A percentile compares a stretch with the other conserved stretches of the same genome.
These are phyloP conservation scores for Pavo muticus DNA, from an alignment of 2,113 vertebrate species.

Conservation along the genomic window DNA sequence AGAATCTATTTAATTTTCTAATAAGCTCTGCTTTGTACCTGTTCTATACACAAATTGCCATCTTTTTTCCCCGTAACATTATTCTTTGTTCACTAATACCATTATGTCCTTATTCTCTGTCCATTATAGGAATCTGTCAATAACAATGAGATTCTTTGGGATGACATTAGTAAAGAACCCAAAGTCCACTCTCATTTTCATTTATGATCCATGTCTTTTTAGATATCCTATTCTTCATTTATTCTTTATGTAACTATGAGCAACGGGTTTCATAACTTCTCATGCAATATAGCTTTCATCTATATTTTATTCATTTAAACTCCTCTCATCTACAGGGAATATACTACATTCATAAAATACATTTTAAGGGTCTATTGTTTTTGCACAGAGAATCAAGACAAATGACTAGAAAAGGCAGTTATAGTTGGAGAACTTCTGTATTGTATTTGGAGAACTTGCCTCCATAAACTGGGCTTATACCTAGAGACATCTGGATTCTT, in stretches of 20 bases:
- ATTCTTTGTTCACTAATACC: neutral
- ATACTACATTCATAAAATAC: neutral
- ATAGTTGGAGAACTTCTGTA: neutral
- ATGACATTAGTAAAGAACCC: neutral
- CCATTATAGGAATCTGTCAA: neutral
- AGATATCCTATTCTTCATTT: neutral
- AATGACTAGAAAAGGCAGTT: neutral
- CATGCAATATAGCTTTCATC: neutral
- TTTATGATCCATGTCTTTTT: neutral
- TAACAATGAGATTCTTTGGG: neutral
- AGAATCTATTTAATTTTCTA: constrained; percentile 9
- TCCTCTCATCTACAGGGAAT: neutral
- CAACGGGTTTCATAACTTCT: constrained; percentile 3
- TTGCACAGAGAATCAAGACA: neutral
- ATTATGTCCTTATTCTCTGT: neutral
- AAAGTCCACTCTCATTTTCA: neutral
- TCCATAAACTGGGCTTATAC: neutral
- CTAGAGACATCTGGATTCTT: neutral
- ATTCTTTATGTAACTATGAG: neutral
- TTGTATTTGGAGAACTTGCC: neutral
- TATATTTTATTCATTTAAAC: constrained; percentile 4
- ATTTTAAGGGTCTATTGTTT: neutral
- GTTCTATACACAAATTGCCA: neutral
- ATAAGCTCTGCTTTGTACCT: neutral
- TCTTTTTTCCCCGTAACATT: neutral